These are phyloP conservation scores for Calliopum simillimum DNA, from an alignment of 2,888 invertebrate genomes.

Conservation along the genomic window DNA sequence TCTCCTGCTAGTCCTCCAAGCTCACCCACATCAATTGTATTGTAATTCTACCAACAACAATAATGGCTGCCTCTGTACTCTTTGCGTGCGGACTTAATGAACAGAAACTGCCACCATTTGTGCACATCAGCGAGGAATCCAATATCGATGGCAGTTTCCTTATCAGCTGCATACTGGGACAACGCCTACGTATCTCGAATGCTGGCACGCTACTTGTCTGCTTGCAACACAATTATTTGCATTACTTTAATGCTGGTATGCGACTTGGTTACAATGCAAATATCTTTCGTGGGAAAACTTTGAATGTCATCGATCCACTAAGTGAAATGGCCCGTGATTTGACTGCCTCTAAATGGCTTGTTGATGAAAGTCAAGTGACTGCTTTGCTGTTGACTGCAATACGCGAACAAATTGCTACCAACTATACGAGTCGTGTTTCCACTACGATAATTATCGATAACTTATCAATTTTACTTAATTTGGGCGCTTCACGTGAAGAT, in stretches of 20 bases:
- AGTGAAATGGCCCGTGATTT: constrained; percentile 68
- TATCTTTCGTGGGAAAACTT: constrained; percentile 68
- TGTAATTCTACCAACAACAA: background rate
- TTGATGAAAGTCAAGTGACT: constrained; percentile 63
- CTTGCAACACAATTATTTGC: constrained; percentile 77
- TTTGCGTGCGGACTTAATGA: constrained; percentile 75
- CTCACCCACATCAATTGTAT: background rate
- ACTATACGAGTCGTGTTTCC: constrained; percentile 57
- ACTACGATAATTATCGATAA: constrained; percentile 78
- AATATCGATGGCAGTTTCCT: constrained; percentile 80
- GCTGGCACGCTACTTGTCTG: constrained; percentile 74
- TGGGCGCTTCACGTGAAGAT: constrained; percentile 66
- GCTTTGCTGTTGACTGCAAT: constrained; percentile 54
- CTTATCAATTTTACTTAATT: constrained; percentile 77
- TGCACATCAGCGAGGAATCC: constrained; percentile 77
- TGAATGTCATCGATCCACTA: constrained; percentile 71
- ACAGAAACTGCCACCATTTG: constrained; percentile 69
- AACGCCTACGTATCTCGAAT: constrained; percentile 72
- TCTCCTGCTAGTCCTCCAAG: background rate
- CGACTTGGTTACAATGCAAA: constrained; percentile 79
- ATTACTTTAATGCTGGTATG: constrained; percentile 80
- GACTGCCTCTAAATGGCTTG: constrained; percentile 59
- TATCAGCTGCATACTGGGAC: constrained; percentile 74
- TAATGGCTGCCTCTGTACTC: constrained; percentile 74
- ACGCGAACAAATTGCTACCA: constrained; percentile 52